Percentiles rank a stretch among this genome's conserved stretches.
phyloP scores from a whole-genome alignment of 2,888 invertebrate genomes.

The Tetramorium bicarinatum region DNA sequence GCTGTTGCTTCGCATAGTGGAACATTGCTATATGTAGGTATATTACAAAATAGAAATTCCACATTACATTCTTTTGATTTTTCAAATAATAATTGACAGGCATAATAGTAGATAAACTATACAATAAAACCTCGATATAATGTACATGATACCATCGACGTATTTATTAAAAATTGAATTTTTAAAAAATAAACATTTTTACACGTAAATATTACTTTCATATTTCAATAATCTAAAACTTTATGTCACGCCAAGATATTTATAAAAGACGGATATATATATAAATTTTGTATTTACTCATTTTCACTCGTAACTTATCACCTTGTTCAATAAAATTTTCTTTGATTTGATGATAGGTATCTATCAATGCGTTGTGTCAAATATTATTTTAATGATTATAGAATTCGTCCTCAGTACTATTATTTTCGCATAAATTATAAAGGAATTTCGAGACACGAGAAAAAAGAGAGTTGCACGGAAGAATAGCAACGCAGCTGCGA shows the following conservation, averaged over 20 bases:
- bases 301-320: not conserved
- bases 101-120: conserved; percentile 13
- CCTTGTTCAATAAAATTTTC: not conserved
- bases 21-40: conserved; percentile 26
- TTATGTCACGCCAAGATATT: not conserved
- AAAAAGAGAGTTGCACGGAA: conserved; percentile 29
- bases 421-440: conserved; percentile 34
- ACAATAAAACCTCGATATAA: not conserved
- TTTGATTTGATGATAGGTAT: not conserved
- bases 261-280: not conserved
- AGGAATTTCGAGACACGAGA: conserved; percentile 33
- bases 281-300: not conserved
- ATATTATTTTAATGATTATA: conserved; percentile 12
- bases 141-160: not conserved
- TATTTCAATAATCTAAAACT: not conserved
- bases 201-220: not conserved
- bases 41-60: conserved; percentile 20
- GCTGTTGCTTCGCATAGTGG: not conserved
- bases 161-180: too few species aligned
- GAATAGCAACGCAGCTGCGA: conserved; percentile 28
- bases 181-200: not conserved
- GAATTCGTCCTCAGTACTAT: conserved; percentile 13
- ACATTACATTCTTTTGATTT: not conserved
- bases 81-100: conserved; percentile 5
- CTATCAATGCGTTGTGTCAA: conserved; percentile 1